Evolutionary conservation across 1,140 invertebrate species (phyloP).

Genomic region (Diorhabda sublineata): DNA sequence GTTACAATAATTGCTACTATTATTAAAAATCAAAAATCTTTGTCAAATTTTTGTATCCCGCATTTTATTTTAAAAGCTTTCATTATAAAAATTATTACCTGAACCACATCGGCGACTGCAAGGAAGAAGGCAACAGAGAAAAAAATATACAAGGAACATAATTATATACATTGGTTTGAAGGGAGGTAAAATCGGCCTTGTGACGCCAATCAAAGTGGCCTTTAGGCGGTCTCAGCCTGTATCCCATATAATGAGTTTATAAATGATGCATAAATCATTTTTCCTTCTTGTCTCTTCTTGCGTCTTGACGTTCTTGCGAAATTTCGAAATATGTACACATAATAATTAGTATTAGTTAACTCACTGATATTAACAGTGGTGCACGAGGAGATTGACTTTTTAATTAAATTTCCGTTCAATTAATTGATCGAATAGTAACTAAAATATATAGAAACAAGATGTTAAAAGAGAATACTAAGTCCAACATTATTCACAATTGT

Average conservation of each 20-base stretch:
- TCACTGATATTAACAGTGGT: background rate
- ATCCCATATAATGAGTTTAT: conserved; percentile 48
- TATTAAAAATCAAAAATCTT: conserved; percentile 15
- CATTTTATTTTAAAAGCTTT: conserved; percentile 21
- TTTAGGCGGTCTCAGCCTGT: conserved; percentile 38
- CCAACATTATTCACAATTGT: too few species aligned
- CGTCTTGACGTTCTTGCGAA: conserved; percentile 30
- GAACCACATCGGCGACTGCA: conserved; percentile 24
- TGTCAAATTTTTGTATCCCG: conserved; percentile 23
- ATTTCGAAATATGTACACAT: conserved; percentile 28
- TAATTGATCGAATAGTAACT: too few species aligned
- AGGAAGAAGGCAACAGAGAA: conserved; percentile 18
- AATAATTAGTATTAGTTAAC: conserved; percentile 32
- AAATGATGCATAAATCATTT: conserved; percentile 50
- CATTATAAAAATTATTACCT: conserved; percentile 37
- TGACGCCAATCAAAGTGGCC: conserved; percentile 42
- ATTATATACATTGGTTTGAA: conserved; percentile 36
- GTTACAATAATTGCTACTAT: background rate
- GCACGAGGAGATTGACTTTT: conserved; percentile 1
- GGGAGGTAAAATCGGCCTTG: conserved; percentile 32
- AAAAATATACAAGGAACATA: conserved; percentile 27
- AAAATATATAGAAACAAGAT: too few species aligned
- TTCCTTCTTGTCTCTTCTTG: conserved; percentile 25
- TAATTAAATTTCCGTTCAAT: background rate
- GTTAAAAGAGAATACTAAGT: too few species aligned